These are phyloP conservation scores for Chaetogeoica ovagalla DNA, from an alignment of 2,888 invertebrate species.

Conservation along the genomic window DNA sequence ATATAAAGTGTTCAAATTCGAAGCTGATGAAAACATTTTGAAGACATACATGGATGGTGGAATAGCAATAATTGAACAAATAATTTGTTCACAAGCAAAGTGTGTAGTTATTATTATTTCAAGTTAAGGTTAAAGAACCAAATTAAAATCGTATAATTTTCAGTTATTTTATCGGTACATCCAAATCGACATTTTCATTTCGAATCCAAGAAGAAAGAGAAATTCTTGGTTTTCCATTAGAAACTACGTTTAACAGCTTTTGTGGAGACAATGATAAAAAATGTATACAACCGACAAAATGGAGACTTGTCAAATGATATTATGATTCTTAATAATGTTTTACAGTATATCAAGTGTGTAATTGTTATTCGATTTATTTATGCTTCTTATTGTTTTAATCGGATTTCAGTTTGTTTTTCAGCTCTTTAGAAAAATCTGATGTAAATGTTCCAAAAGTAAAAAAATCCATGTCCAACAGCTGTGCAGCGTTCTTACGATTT, in stretches of 20 bases:
- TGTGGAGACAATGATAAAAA: conserved; percentile 68
- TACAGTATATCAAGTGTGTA: neutral
- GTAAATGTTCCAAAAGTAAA: conserved; percentile 10
- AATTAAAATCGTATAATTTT: conserved; percentile 18
- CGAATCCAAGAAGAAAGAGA: conserved; percentile 97
- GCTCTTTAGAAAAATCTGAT: neutral
- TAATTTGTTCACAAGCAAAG: conserved; percentile 86
- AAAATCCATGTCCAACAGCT: conserved; percentile 26
- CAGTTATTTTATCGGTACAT: conserved; percentile 84
- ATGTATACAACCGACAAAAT: conserved; percentile 76
- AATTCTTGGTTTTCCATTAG: conserved; percentile 81
- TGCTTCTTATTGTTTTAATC: conserved; percentile 1
- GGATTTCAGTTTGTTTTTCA: conserved; percentile 7
- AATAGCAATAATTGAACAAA: conserved; percentile 90
- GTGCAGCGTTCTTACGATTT: conserved; percentile 20
- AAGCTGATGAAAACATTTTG: conserved; percentile 56
- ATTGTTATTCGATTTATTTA: neutral
- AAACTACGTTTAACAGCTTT: conserved; percentile 84
- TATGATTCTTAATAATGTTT: neutral
- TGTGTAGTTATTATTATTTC: conserved; percentile 58
- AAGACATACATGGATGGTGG: conserved; percentile 76
- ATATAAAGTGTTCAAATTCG: conserved; percentile 56
- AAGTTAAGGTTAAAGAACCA: conserved; percentile 6
- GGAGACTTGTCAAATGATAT: conserved; percentile 66
- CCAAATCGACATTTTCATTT: conserved; percentile 94